Evolutionary conservation across 30 jellyfish, hydroid and myxozoan genomes (phyloP).

Genomic region (Aurelia aurita): DNA sequence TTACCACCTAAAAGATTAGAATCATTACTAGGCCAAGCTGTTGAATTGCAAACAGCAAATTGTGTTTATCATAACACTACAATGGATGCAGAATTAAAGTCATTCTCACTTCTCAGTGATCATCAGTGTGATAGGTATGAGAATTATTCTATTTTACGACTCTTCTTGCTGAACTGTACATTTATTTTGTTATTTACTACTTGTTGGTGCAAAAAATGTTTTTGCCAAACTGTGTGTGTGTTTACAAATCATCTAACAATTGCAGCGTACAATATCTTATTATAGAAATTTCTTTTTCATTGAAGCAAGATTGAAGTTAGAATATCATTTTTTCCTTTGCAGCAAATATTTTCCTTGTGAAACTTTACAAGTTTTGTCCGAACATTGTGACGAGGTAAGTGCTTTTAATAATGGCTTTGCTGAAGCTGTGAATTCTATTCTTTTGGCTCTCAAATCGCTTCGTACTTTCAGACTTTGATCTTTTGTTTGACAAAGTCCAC

Average conservation of each 20-base stretch:
- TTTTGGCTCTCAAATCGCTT: neutral
- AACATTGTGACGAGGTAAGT: slow-evolving; percentile 95
- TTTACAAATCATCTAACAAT: too few relatives aligned
- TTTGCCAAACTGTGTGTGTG: too few relatives aligned
- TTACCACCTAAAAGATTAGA: slow-evolving; percentile 91
- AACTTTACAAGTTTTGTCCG: slow-evolving; percentile 83
- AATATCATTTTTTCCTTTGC: neutral
- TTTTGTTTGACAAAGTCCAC: too few relatives aligned
- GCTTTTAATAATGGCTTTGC: neutral
- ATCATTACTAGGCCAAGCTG: slow-evolving; percentile 85
- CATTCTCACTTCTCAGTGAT: slow-evolving; percentile 76
- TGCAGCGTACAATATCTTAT: too few relatives aligned
- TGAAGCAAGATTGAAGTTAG: too few relatives aligned
- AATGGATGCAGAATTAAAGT: slow-evolving; percentile 61
- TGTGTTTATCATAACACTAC: slow-evolving; percentile 91
- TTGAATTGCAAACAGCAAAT: slow-evolving; percentile 76
- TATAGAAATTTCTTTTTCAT: too few relatives aligned
- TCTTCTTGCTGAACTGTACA: neutral
- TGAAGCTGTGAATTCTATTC: neutral
- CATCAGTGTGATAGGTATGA: slow-evolving; percentile 89
- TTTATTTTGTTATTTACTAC: too few relatives aligned
- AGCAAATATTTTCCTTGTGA: slow-evolving; percentile 87
- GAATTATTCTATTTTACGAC: too few relatives aligned
- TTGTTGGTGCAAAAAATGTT: too few relatives aligned
- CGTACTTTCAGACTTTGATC: too few relatives aligned